A percentile compares a stretch with the other conserved stretches of the same genome.
phyloP scores from a whole-genome alignment of 2,113 vertebrate genomes.

The Meleagris gallopavo region DNA sequence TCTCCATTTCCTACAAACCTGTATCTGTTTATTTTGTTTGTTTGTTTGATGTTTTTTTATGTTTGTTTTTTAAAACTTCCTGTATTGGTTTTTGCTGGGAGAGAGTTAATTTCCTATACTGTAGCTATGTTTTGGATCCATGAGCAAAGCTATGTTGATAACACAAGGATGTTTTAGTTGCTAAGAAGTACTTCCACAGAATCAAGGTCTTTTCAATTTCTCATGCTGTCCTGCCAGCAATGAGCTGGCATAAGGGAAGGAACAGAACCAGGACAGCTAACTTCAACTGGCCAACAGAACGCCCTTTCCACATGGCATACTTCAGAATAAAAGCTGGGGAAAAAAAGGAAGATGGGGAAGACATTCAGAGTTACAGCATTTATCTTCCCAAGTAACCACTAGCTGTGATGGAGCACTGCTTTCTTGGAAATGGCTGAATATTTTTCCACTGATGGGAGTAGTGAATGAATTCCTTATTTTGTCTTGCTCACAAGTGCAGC shows the following conservation, averaged over 20 bases:
- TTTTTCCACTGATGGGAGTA: accelerated
- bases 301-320: not conserved
- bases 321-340: not conserved
- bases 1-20: not conserved
- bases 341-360: not conserved
- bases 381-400: not conserved
- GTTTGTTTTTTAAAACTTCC: not conserved
- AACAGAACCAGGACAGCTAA: not conserved
- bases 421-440: not conserved
- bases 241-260: not conserved
- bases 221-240: not conserved
- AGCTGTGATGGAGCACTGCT: not conserved
- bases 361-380: accelerated
- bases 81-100: not conserved
- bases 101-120: not conserved
- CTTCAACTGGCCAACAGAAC: not conserved
- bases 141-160: not conserved
- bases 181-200: not conserved
- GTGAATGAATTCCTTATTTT: not conserved
- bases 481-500: accelerated
- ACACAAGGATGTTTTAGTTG: not conserved
- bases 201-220: not conserved
- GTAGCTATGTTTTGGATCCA: not conserved
- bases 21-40: not conserved
- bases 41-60: not conserved